Evolutionary conservation across 2,888 invertebrate species (phyloP), one percentile per base, ranked within the genome.

Genomic region (Ichneumoninae sp.): DNA sequence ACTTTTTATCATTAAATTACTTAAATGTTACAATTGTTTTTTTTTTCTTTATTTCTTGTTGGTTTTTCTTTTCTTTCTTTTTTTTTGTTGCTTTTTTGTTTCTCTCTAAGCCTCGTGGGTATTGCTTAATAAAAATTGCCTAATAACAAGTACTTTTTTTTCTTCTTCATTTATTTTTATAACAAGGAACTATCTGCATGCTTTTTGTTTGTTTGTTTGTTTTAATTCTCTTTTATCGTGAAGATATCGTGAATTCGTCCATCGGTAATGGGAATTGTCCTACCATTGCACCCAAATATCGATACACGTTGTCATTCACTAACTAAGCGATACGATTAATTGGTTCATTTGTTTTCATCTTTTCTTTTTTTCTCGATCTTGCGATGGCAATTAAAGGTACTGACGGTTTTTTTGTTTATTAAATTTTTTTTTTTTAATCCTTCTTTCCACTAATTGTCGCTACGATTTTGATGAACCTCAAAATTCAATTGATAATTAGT

Each of bases 141-240:
- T 92, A 91, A 91, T 90, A 91, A 91, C 91, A 90, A 92, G 88
- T 91, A 47, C 82, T 83, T 69, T 76, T 77, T 65, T 52, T 87
- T 89, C 84, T 76, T 78, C 71, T 77, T 80, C 68, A 68, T 85
- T 80, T 69, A 83, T 86, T 79, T 86, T 88, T 89, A 89, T 91
- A 91, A 92, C 92, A 92, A 91, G 91, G 91, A 92, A 92, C 92
- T 93, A 92, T 92, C 89, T 90, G 90, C 91, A 90, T 90, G 90
- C 89, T 90, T 91, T 73, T 54, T 52, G 54, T 60, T 82, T 60
- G 44, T 68, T 68, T 74, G 68, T 69, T 79, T 77, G 63, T 78
- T 73, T 79, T 40, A 40, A 40, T 40, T 40, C 40, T 40, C 40
- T 40, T 75, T 75, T 57, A 57, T 80, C 77, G 74, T 79, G 81